Evolutionary conservation across 2,888 invertebrate species (phyloP), one percentile per base, ranked within the genome.

Genomic region (Halocaridina rubra): DNA sequence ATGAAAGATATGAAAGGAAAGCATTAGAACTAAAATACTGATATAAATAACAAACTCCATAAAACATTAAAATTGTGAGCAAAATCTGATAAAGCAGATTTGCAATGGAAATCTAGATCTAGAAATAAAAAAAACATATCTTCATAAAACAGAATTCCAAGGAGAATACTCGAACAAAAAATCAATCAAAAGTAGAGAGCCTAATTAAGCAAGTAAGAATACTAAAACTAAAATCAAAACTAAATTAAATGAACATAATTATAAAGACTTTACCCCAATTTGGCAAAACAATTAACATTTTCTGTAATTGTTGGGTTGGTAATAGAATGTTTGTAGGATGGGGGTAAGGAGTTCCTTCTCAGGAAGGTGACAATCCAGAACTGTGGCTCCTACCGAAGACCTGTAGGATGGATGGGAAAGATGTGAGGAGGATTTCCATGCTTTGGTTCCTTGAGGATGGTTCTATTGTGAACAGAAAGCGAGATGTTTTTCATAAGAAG

Each of bases 351-450:
- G 67, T 1, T 72, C 81, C 13, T 81, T 81, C 29, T 75, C 81
- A 13, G 72, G 72, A n/a, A 24, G 10, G 29, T 64, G 39, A 22
- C 78, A 78, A 7, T 78, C 78, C 10, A 78, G 64, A 19, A 78
- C 78, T 13, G 78, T 39, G 33, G 64, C 78, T 2, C 64, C 78
- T 10, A 78, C 78, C 19, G 78, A 78, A 8, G 78, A 78, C 67
- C 78, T 78, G 78, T 32, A 72, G 33, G 46, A 22, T 22, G 46
- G 46, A n/a, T n/a, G n/a, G n/a, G n/a, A n/a, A n/a, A n/a, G n/a
- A n/a, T n/a, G n/a, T n/a, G n/a, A n/a, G n/a, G n/a, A n/a, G n/a
- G n/a, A n/a, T n/a, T n/a, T n/a, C n/a, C n/a, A n/a, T n/a, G n/a
- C n/a, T n/a, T n/a, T n/a, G n/a, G n/a, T n/a, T n/a, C n/a, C n/a